Percentiles rank a stretch among this genome's conserved stretches.
Conservation (phyloP, 2,113 vertebrate species). For the Ivindomyrus marchei region DNA sequence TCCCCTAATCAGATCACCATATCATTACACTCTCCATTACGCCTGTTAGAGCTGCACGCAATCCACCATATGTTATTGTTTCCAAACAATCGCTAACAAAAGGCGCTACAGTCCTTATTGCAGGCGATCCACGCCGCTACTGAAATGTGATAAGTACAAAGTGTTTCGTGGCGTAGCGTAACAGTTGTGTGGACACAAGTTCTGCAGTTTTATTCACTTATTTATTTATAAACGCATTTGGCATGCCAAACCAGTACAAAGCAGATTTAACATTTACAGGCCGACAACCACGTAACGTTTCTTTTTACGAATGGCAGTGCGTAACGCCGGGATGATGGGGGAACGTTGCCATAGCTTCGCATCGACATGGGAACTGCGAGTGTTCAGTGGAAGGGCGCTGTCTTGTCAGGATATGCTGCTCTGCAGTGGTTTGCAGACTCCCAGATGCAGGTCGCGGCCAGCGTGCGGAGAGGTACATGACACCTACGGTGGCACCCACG, state of each 20-base stretch:
- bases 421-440: not conserved
- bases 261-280: constrained; percentile 26
- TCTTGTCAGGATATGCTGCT: not conserved
- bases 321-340: not conserved
- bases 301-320: not conserved
- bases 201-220: not conserved
- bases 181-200: not conserved
- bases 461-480: not conserved
- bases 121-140: not conserved
- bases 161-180: not conserved
- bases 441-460: not conserved
- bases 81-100: not conserved
- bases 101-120: not conserved
- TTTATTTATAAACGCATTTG: constrained; percentile 28
- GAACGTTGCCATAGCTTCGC: not conserved
- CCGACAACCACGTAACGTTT: not conserved
- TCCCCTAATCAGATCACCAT: not conserved
- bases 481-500: not conserved
- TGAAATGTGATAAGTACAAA: not conserved
- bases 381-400: not conserved
- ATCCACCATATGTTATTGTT: not conserved
- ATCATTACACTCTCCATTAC: not conserved
- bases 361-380: not conserved
- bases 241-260: constrained; percentile 36
- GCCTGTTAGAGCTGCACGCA: not conserved